These are phyloP conservation scores for Terrapene triunguis DNA, from an alignment of 2,113 vertebrate genomes.

Conservation along the genomic window DNA sequence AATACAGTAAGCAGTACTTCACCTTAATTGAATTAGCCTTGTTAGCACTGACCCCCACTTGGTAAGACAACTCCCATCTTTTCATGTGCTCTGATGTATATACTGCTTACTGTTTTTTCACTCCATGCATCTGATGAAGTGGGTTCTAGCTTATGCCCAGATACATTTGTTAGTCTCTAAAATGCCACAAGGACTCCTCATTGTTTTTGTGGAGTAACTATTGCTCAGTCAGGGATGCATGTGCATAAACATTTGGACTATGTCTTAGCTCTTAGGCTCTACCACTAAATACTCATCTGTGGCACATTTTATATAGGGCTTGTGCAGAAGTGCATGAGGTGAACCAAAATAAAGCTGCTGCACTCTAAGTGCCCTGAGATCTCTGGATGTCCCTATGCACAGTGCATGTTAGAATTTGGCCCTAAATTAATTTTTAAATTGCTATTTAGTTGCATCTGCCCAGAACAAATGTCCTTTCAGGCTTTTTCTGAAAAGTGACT, in stretches of 20 bases:
- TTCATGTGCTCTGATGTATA: too few species aligned
- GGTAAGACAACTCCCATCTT: too few species aligned
- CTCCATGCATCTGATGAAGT: too few species aligned
- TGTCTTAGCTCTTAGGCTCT: neutral
- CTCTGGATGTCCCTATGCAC: fast-evolving
- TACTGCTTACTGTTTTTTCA: too few species aligned
- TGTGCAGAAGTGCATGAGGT: neutral
- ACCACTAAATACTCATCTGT: neutral
- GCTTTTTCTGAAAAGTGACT: neutral
- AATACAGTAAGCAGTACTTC: too few species aligned
- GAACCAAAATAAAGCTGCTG: too few species aligned
- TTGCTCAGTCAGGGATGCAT: neutral
- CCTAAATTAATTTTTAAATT: neutral
- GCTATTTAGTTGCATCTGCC: fast-evolving
- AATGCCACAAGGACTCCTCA: too few species aligned
- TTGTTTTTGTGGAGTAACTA: neutral
- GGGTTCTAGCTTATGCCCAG: too few species aligned
- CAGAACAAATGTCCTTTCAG: neutral
- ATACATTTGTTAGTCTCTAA: too few species aligned
- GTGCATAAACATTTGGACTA: neutral
- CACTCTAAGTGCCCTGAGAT: neutral
- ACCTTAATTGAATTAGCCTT: too few species aligned
- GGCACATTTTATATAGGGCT: neutral
- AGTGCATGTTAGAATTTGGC: neutral
- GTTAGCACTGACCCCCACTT: too few species aligned